Evolutionary conservation across 1,140 invertebrate genomes (phyloP).

Genomic region (Caenorhabditis remanei): DNA sequence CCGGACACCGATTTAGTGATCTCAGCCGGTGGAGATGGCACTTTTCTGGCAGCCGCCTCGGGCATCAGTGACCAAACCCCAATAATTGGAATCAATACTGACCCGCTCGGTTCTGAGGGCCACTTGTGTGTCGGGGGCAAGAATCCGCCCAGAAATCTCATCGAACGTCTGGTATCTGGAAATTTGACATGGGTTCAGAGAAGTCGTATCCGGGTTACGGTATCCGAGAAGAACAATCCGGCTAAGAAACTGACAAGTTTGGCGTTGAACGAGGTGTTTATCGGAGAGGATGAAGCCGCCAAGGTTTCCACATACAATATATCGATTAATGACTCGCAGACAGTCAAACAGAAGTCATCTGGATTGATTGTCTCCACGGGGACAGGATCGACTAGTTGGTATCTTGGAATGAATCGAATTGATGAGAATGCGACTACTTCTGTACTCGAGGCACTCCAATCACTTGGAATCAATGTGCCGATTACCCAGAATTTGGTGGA

Average conservation of each 20-base stretch:
- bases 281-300: conserved; percentile 93
- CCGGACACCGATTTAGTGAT: conserved; percentile 94
- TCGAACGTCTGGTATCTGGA: neutral
- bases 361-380: conserved; percentile 95
- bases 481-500: conserved; percentile 89
- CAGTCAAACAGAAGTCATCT: conserved; percentile 92
- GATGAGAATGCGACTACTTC: conserved; percentile 85
- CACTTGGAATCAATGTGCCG: conserved; percentile 77
- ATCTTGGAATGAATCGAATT: conserved; percentile 82
- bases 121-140: conserved; percentile 83
- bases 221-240: conserved; percentile 70
- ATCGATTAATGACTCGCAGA: conserved; percentile 83
- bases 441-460: conserved; percentile 82
- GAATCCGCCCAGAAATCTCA: conserved; percentile 27
- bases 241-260: conserved; percentile 78
- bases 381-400: conserved; percentile 97
- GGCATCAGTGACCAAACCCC: conserved; percentile 85
- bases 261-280: conserved; percentile 92
- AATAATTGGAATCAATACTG: conserved; percentile 96
- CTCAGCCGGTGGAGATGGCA: conserved; percentile 96
- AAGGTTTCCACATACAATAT: conserved; percentile 87
- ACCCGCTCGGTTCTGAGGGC: conserved; percentile 90
- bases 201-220: conserved; percentile 63
- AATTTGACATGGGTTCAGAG: conserved; percentile 4
- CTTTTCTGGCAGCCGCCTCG: conserved; percentile 91